A percentile compares a stretch with the other conserved stretches of the same genome.
Evolutionary conservation across 2,888 invertebrate genomes (phyloP).

Genomic region (Cephus nigrinus): DNA sequence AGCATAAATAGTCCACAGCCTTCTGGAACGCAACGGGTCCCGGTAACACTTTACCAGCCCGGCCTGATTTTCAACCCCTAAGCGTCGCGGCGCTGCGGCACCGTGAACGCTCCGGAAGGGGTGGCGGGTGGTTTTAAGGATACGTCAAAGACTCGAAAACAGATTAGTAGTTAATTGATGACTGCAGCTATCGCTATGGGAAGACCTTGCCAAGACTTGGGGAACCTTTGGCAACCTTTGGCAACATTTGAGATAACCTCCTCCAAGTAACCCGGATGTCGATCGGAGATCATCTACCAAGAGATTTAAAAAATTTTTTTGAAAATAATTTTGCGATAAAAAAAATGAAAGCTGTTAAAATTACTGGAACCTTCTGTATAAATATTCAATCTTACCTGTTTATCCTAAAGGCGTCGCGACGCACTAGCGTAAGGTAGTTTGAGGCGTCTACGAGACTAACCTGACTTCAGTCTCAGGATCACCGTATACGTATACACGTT

Average conservation of each 20-base stretch:
- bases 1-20: slow-evolving; percentile 34
- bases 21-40: slow-evolving; percentile 5
- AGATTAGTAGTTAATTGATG: slow-evolving; percentile 23
- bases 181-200: slow-evolving; percentile 10
- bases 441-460: slow-evolving; percentile 6
- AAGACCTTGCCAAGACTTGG: too few species aligned
- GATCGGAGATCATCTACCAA: too few species aligned
- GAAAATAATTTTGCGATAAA: too few species aligned
- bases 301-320: too few species aligned
- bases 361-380: neutral
- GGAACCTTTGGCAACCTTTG: too few species aligned
- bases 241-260: too few species aligned
- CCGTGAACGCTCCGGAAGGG: neutral
- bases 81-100: neutral
- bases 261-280: too few species aligned
- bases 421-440: neutral
- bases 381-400: slow-evolving; percentile 5
- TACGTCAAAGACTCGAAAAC: slow-evolving; percentile 23
- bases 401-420: slow-evolving; percentile 6
- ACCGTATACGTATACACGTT: too few species aligned
- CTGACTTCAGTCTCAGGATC: too few species aligned
- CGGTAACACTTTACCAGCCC: too few species aligned
- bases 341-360: too few species aligned
- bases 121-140: slow-evolving; percentile 9
- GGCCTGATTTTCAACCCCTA: slow-evolving; percentile 1